Percentiles rank a stretch among this genome's conserved stretches.
phyloP scores from a whole-genome alignment of 1,140 invertebrate species.

The Bombyx mori region DNA sequence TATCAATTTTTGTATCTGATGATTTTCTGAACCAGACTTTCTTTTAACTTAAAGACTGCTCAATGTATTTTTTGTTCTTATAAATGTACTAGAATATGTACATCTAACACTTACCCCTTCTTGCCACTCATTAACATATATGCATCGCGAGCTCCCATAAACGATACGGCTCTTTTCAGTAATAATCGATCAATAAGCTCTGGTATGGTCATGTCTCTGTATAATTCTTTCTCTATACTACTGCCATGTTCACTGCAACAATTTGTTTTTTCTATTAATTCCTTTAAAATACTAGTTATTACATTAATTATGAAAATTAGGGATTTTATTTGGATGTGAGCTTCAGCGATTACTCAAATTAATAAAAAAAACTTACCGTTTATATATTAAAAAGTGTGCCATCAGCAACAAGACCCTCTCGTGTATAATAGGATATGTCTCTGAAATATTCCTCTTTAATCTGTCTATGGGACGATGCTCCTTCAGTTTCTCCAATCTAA shows the following conservation, averaged over 20 bases:
- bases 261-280: background rate
- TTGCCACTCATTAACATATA: conserved; percentile 69
- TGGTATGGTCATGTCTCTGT: conserved; percentile 71
- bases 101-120: conserved; percentile 38
- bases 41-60: no score
- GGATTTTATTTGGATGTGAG: background rate
- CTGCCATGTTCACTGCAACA: conserved; percentile 62
- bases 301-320: no score
- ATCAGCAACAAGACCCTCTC: conserved; percentile 50
- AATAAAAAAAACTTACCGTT: conserved; percentile 27
- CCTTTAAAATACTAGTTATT: no score
- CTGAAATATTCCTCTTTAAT: conserved; percentile 46
- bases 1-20: no score
- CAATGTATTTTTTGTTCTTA: no score
- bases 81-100: no score
- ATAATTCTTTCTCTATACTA: conserved; percentile 67
- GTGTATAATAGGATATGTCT: conserved; percentile 53
- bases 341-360: background rate
- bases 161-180: conserved; percentile 71
- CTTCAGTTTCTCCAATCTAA: conserved; percentile 45
- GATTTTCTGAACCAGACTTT: no score
- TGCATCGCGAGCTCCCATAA: conserved; percentile 65
- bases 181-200: conserved; percentile 73
- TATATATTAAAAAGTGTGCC: conserved; percentile 55
- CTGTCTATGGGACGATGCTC: conserved; percentile 34